Conservation (phyloP, 2,113 vertebrate species). For the Oenanthe oenanthe region DNA sequence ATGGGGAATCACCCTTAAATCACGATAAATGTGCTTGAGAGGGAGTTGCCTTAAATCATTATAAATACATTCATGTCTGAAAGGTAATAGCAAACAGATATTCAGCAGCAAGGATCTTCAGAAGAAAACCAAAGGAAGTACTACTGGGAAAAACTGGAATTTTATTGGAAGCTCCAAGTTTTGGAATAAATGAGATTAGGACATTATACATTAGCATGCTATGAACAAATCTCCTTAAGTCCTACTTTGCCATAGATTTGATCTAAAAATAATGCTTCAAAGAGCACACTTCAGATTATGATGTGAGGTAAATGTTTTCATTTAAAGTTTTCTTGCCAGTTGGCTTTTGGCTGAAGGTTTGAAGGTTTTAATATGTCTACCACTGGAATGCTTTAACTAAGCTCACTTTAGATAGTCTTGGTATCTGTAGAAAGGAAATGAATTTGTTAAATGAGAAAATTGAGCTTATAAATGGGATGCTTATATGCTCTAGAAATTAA, state of each 20-base stretch:
- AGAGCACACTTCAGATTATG: neutral
- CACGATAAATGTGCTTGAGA: neutral
- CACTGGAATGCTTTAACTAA: neutral
- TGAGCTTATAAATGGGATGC: neutral
- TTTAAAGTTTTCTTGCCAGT: neutral
- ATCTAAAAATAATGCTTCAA: conserved; percentile 11
- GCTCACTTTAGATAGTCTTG: neutral
- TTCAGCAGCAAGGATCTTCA: neutral
- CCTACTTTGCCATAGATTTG: neutral
- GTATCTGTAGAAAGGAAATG: neutral
- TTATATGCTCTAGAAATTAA: neutral
- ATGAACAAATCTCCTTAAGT: neutral
- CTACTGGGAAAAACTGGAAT: neutral
- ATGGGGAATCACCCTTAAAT: neutral
- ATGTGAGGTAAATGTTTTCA: neutral
- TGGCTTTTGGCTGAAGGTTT: neutral
- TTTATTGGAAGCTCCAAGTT: neutral
- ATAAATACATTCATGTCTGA: neutral
- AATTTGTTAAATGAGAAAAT: neutral
- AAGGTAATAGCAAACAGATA: neutral
- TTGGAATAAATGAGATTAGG: neutral
- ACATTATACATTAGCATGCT: neutral
- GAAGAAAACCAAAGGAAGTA: neutral
- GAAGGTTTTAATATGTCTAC: neutral
- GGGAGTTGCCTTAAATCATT: neutral